Evolutionary conservation across 2,888 invertebrate genomes (phyloP), one percentile per base, ranked within the genome.

Genomic region (Drosophila koepferae): DNA sequence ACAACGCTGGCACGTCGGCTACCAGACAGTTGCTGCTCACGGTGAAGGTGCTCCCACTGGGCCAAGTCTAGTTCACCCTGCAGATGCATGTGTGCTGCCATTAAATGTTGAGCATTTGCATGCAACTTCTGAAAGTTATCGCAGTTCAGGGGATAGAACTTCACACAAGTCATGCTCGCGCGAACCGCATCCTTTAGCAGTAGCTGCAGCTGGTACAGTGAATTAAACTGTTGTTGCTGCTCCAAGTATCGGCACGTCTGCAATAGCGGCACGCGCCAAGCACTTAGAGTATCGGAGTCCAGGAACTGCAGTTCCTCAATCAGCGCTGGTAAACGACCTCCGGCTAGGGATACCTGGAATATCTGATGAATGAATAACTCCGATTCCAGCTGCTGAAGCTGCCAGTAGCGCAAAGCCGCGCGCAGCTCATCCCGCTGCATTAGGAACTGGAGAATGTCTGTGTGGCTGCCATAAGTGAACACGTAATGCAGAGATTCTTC

Each of bases 401-500:
- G 93, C 61, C 96, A 95, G 86, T 96, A 96, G 62, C 94, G 94
- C 10, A 97, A 93, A 10, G 97, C 96, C 60, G 96, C 95, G 8
- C 94, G 92, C 79, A 96, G 93, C 77, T 96, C 95, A 16, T 95
- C 95, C 80, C 97, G 96, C 67, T 95, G 95, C 81, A 97, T 94
- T 79, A 96, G 96, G 91, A 98, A 98, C 68, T 95, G 95, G 61
- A 98, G 94, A 63, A 97, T 95, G 12, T 96, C 95, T 0, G 95
- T 93, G 86, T 96, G 96, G 4, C 96, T 96, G 0, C 97, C 98
- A 88, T 98, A 98, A 69, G 95, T 96, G 4, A 95, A 94, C 4
- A 98, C 93, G 92, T 98, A 98, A 91, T 96, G 97, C 2, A 97
- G 92, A 83, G 97, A 97, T 93, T 98, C 98, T 71, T 96, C 95